Evolutionary conservation across 2,888 invertebrate genomes (phyloP).

Genomic region (Conus canariensis): DNA sequence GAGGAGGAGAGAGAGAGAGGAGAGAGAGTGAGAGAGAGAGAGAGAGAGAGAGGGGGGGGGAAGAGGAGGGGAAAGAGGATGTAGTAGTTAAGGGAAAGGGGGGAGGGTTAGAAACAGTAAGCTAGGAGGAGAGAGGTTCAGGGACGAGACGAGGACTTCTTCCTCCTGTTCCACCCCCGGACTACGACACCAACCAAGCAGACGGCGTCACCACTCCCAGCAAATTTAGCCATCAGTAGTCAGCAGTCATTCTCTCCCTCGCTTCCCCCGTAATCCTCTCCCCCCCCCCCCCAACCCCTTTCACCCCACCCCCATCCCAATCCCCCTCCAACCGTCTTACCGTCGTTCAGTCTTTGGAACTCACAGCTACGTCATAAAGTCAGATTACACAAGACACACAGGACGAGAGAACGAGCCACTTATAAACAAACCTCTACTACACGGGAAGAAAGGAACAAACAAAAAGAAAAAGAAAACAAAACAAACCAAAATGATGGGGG

Average conservation of each 20-base stretch:
- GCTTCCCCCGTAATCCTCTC: no score
- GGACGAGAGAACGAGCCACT: background rate
- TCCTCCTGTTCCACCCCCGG: no score
- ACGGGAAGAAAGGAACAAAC: background rate
- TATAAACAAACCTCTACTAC: background rate
- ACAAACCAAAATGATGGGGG: background rate
- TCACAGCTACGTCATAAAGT: background rate
- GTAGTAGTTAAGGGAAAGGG: background rate
- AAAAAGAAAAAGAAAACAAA: background rate
- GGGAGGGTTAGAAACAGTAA: background rate
- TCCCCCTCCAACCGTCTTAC: no score
- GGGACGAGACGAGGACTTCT: no score
- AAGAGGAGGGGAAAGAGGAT: background rate
- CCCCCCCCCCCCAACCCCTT: no score
- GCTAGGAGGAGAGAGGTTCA: no score
- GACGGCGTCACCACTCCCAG: no score
- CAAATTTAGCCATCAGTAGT: no score
- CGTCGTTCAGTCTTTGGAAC: no score
- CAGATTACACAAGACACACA: background rate
- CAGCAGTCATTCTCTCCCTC: no score
- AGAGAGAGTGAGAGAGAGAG: background rate
- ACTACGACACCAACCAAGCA: no score
- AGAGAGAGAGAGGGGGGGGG: background rate
- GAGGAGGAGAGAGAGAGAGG: constrained; percentile 17
- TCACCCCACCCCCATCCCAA: no score